A percentile compares a stretch with the other conserved stretches of the same genome.
These are phyloP conservation scores for Syngnathoides biaculeatus DNA, from an alignment of 2,113 vertebrate genomes.

Conservation along the genomic window DNA sequence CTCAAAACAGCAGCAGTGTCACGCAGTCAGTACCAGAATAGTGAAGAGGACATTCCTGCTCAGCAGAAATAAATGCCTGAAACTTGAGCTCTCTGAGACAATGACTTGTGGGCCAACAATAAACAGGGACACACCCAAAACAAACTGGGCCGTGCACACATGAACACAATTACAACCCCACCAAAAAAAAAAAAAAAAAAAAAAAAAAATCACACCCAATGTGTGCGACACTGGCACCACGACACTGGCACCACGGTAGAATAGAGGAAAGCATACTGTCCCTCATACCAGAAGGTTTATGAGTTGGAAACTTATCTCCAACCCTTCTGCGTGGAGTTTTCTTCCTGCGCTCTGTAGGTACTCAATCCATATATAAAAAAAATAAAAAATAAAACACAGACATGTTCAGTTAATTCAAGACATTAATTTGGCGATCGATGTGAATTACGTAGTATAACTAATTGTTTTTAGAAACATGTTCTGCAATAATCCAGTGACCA, in stretches of 20 bases:
- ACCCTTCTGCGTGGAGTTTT: too few species aligned
- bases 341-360: background rate
- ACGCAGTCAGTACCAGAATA: constrained; percentile 65
- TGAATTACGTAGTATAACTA: background rate
- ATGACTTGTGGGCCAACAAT: constrained; percentile 62
- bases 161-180: constrained; percentile 2
- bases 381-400: background rate
- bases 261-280: background rate
- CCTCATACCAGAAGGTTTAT: background rate
- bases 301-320: background rate
- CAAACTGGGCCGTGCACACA: constrained; percentile 27
- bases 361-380: background rate
- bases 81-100: constrained; percentile 69
- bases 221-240: background rate
- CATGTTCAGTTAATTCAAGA: background rate
- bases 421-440: background rate
- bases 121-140: constrained; percentile 57
- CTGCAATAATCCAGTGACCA: background rate
- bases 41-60: constrained; percentile 68
- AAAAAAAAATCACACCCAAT: constrained; percentile 16
- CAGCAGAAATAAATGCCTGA: constrained; percentile 72
- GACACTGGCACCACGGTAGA: background rate
- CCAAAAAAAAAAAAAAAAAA: too few species aligned
- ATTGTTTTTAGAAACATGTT: background rate
- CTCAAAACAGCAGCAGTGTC: constrained; percentile 47